phyloP scores from a whole-genome alignment of 2,797 vertebrate species.

The Mormyrus proboscirostris region DNA sequence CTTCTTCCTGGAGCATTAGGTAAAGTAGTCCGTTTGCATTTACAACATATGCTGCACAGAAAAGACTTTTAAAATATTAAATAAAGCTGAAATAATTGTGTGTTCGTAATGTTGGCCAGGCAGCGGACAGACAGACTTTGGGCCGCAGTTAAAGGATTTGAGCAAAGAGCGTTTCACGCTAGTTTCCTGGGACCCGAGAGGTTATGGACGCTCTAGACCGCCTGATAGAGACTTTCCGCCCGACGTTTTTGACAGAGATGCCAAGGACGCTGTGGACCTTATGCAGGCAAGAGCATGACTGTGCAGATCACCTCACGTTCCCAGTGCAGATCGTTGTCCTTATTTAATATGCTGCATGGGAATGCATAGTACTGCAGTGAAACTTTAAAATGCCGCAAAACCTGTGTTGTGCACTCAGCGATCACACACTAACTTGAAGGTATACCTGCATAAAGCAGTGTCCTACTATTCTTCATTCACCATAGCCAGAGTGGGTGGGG shows the following conservation, averaged over 20 bases:
- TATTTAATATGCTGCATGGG: not conserved
- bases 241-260: constrained; percentile 83
- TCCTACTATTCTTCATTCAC: not conserved
- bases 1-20: constrained; percentile 83
- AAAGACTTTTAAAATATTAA: not conserved
- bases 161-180: constrained; percentile 72
- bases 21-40: constrained; percentile 37
- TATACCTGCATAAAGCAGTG: not conserved
- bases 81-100: not conserved
- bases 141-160: constrained; percentile 73
- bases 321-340: not conserved
- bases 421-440: not conserved
- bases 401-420: not conserved
- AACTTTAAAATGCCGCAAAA: not conserved
- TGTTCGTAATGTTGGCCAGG: constrained; percentile 54
- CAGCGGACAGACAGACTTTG: constrained; percentile 75
- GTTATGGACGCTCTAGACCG: constrained; percentile 80
- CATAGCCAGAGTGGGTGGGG: not conserved
- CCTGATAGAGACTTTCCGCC: constrained; percentile 76
- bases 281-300: constrained; percentile 69
- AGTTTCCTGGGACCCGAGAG: constrained; percentile 81
- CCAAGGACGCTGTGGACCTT: constrained; percentile 78
- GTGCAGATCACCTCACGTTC: not conserved
- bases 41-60: not conserved
- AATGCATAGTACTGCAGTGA: not conserved